Base-by-base conservation (phyloP, 2,888 invertebrate species). In the Eupithecia subumbrata region DNA sequence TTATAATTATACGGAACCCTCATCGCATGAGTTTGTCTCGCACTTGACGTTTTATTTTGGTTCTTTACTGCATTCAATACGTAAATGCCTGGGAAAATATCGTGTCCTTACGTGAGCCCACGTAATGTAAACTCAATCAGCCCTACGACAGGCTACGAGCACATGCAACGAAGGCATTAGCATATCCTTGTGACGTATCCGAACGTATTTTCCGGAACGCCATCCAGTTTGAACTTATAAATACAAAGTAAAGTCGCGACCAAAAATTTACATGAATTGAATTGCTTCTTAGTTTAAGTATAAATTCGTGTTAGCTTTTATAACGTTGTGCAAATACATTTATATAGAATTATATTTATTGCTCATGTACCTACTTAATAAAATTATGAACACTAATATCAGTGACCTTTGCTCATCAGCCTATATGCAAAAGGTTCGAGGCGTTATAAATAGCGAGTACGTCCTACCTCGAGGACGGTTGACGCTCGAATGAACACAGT, bases 161-260 rank as follows among this genome's bases (percentile, higher is more conserved):
- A 86, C 84, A 87, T 82, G 86, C 85, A 84, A 90, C 89, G 90
- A 89, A 89, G 87, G 86, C 87, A 89, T 91, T 91, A 90, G 87
- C 90, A 90, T 90, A 25, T 84, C 87, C 85, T 86, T 82, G 82
- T 82, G 82, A 83, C 83, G 83, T 81, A 84, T 83, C 75, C 78
- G 77, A 80, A 81, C 84, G 86, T 88, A 87, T 89, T 90, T 89
- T 89, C n/a, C 43, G 12, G 12, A 14, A 22, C 40, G n/a, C 68
- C 16, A 22, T 37, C 40, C 22, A 37, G 5, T 40, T 37, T 40
- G 11, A 40, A 40, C 40, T 43, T 37, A 11, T 11, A 56, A 56
- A 56, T 56, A 22, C 52, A 56, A 56, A 22, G 22, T 56, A 11
- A 8, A 22, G 52, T 56, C 22, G 4, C 22, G 22, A 5, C 18